Base-by-base conservation (phyloP, 1,140 invertebrate genomes). In the Micrasema longulum region DNA sequence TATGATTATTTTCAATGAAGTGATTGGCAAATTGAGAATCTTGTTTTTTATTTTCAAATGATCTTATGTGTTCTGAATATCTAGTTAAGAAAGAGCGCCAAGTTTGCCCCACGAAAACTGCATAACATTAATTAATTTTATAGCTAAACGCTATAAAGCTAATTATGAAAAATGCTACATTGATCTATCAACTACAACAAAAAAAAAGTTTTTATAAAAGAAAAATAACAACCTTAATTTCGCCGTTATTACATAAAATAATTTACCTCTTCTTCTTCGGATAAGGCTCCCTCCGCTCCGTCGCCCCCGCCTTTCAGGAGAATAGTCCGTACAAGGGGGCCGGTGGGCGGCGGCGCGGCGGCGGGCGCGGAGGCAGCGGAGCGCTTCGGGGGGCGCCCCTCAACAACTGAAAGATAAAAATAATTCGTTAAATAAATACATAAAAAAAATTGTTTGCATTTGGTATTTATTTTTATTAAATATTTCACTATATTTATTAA, bases 331-430 rank as follows among this genome's bases (percentile, higher is more conserved):
- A 63, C 35, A 48, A 36, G 26, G 26, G 55, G 63, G 12, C 52
- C 12, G 6, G 57, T 55, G 36, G 69, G 69, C 11, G 64, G 38
- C 9, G 45, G 35, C 5, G 69, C 7, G 6, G 65, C 36, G 20
- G 64, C n/a, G 2, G 66, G 35, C n/a, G 14, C 38, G 7, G 60
- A 3, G 36, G 64, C 16, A n/a, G n/a, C n/a, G n/a, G n/a, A n/a
- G 11, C 69, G 16, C 60, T 69, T 31, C 1, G 65, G 50, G 50
- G 60, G 52, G 45, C 70, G 45, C 12, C 73, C 69, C 62, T 75
- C 73, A 18, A 72, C 65, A 18, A 75, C 73, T 75, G 65, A n/a
- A 75, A 70, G 11, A 64, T 23, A 45, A 55, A 48, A 16, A 48
- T n/a, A 48, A 14, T 16, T 48, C 1, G n/a, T 5, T 7, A 5